These are phyloP conservation scores for Empis stercorea DNA, from an alignment of 2,888 invertebrate genomes.

Conservation along the genomic window DNA sequence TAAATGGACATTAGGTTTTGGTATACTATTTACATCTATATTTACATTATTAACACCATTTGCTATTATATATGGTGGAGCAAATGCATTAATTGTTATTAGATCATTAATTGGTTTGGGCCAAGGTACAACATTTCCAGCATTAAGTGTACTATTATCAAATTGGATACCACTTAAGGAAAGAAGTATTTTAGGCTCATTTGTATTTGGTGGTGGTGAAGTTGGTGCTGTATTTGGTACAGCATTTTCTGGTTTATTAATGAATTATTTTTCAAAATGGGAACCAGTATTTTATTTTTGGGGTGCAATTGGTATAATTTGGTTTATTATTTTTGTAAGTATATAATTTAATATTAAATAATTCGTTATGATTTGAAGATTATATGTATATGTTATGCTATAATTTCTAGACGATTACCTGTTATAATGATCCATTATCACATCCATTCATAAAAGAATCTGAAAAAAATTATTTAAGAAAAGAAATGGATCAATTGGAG, in stretches of 20 bases:
- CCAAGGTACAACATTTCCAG: constrained; percentile 72
- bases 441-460: constrained; percentile 57
- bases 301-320: constrained; percentile 50
- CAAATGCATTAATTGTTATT: constrained; percentile 50
- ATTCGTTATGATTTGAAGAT: too few species aligned
- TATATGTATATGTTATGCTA: too few species aligned
- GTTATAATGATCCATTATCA: constrained; percentile 48
- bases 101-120: constrained; percentile 65
- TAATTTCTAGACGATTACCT: constrained; percentile 15
- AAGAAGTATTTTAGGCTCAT: constrained; percentile 55
- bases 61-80: constrained; percentile 45
- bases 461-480: constrained; percentile 48
- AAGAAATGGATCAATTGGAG: constrained; percentile 42
- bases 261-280: constrained; percentile 51
- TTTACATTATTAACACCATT: constrained; percentile 63
- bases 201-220: constrained; percentile 64
- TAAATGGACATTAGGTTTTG: constrained; percentile 64
- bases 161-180: constrained; percentile 66
- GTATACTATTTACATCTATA: constrained; percentile 63
- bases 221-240: constrained; percentile 45
- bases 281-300: constrained; percentile 61
- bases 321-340: constrained; percentile 50
- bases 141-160: constrained; percentile 61
- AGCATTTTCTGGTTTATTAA: constrained; percentile 48
- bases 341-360: too few species aligned